phyloP scores from a whole-genome alignment of 2,888 invertebrate species.

The Eupithecia subfuscata region DNA sequence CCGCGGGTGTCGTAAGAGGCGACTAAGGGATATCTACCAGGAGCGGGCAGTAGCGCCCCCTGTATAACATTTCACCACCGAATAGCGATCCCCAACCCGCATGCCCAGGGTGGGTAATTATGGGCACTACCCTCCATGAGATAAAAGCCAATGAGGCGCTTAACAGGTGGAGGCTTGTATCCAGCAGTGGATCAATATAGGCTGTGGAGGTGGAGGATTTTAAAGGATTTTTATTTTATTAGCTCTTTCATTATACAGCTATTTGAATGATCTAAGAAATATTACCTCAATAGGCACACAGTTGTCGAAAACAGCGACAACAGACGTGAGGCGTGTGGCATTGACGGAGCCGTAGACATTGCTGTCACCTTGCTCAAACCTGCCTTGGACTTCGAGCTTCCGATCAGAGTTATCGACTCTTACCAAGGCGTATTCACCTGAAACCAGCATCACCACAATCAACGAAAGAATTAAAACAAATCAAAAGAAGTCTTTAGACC shows the following conservation, averaged over 20 bases:
- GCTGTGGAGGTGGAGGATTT: neutral
- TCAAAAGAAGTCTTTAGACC: neutral
- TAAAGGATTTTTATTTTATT: neutral
- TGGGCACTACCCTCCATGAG: too few species aligned
- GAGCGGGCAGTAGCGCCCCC: too few species aligned
- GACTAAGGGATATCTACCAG: too few species aligned
- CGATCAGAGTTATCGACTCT: slow-evolving; percentile 89
- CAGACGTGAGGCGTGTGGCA: slow-evolving; percentile 91
- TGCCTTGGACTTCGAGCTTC: slow-evolving; percentile 93
- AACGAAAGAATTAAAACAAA: neutral
- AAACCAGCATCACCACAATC: neutral
- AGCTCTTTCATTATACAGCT: neutral
- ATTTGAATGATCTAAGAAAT: neutral
- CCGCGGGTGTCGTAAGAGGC: too few species aligned
- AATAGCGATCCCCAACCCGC: too few species aligned
- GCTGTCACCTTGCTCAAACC: slow-evolving; percentile 91
- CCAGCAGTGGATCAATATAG: too few species aligned
- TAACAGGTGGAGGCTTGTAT: too few species aligned
- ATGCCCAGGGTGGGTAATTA: too few species aligned
- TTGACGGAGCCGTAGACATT: slow-evolving; percentile 90
- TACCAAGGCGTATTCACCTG: slow-evolving; percentile 93
- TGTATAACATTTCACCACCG: too few species aligned
- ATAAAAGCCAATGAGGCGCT: too few species aligned
- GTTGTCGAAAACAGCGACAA: slow-evolving; percentile 93
- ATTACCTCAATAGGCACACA: slow-evolving; percentile 91